Evolutionary conservation across 2,888 invertebrate genomes (phyloP).

Genomic region (Xylophagus ater): DNA sequence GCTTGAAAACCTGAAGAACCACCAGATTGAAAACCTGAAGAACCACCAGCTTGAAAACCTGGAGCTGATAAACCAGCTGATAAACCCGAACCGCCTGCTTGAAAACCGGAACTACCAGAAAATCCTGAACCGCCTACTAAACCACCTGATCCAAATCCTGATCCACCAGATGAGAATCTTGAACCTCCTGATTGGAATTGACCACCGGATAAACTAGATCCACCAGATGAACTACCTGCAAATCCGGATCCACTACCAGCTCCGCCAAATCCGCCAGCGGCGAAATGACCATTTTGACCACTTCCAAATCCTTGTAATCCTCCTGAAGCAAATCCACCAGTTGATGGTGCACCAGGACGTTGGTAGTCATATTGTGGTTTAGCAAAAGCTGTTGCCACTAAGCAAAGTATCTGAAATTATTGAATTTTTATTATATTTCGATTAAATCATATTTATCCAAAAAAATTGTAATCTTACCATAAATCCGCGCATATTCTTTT

Average conservation of each 20-base stretch:
- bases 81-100: too few species aligned
- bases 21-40: too few species aligned
- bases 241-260: neutral
- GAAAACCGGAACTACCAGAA: neutral
- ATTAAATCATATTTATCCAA: too few species aligned
- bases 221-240: neutral
- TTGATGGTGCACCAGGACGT: conserved; percentile 11
- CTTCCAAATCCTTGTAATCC: neutral
- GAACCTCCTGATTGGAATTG: too few species aligned
- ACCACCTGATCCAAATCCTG: too few species aligned
- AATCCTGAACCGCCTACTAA: neutral
- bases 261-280: neutral
- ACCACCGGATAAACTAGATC: neutral
- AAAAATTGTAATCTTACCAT: too few species aligned
- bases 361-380: conserved; percentile 32
- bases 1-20: too few species aligned
- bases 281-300: neutral
- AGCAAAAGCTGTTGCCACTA: conserved; percentile 25
- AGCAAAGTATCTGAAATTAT: conserved; percentile 25
- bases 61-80: conserved; percentile 6
- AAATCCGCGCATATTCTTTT: too few species aligned
- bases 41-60: neutral
- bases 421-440: too few species aligned
- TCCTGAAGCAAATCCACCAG: conserved; percentile 9
- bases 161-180: too few species aligned